phyloP scores from a whole-genome alignment of 2,888 invertebrate genomes.

The Scaptomyza tumidula region DNA sequence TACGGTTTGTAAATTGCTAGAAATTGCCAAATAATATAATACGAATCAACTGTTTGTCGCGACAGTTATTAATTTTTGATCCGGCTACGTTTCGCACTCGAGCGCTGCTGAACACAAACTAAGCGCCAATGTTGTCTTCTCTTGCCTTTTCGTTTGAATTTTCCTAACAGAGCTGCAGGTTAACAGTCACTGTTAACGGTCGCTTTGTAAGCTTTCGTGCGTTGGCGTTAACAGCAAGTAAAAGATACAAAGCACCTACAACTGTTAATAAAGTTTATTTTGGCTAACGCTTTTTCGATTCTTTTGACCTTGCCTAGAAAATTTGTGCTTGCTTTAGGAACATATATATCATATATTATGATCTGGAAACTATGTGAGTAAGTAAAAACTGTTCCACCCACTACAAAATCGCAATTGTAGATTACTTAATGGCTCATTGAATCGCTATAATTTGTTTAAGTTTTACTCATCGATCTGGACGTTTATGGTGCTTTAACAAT shows the following conservation, averaged over 20 bases:
- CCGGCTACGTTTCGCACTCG: slow-evolving; percentile 53
- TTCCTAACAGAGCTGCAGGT: slow-evolving; percentile 16
- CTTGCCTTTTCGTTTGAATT: slow-evolving; percentile 62
- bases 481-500: slow-evolving; percentile 62
- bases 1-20: slow-evolving; percentile 43
- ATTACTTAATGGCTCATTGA: slow-evolving; percentile 67
- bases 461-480: slow-evolving; percentile 58
- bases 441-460: slow-evolving; percentile 55
- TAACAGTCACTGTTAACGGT: slow-evolving; percentile 7
- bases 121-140: slow-evolving; percentile 38
- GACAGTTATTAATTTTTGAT: slow-evolving; percentile 1
- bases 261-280: slow-evolving; percentile 18
- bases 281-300: slow-evolving; percentile 34
- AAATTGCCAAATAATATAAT: slow-evolving; percentile 53
- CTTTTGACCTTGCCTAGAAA: slow-evolving; percentile 28
- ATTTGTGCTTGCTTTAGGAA: slow-evolving; percentile 19
- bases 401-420: slow-evolving; percentile 29
- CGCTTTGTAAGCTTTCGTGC: slow-evolving; percentile 22
- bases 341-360: not conserved
- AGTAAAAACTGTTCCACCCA: slow-evolving; percentile 33
- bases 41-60: slow-evolving; percentile 40
- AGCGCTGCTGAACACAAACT: slow-evolving; percentile 64
- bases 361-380: not conserved
- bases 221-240: slow-evolving; percentile 42
- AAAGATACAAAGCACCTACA: not conserved